phyloP scores from a whole-genome alignment of 2,888 invertebrate genomes.

The Spisula solida region DNA sequence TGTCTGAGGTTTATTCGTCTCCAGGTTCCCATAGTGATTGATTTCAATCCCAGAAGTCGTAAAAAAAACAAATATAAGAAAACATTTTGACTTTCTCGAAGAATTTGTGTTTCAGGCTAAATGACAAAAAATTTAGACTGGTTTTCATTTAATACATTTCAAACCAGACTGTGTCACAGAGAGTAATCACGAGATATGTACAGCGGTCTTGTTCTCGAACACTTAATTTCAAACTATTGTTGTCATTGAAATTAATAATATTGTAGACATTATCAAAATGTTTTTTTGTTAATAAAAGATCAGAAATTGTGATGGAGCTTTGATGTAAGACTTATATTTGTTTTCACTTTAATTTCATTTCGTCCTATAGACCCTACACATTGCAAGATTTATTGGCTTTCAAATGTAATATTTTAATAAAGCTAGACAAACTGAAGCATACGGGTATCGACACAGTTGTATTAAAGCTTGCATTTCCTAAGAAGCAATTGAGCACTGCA shows the following conservation, averaged over 20 bases:
- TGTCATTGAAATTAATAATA: background rate
- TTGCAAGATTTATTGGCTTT: no score
- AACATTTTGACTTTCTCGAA: background rate
- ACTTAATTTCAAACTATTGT: background rate
- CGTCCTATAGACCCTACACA: no score
- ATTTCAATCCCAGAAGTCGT: constrained; percentile 1
- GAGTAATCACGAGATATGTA: background rate
- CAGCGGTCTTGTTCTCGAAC: background rate
- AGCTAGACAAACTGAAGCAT: no score
- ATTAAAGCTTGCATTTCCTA: no score
- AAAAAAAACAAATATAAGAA: constrained; percentile 22
- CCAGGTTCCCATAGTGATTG: background rate
- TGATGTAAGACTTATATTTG: no score
- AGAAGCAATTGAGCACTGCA: no score
- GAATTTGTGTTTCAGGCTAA: background rate
- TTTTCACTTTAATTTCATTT: no score
- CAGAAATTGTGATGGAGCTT: no score
- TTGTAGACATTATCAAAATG: background rate
- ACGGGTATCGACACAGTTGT: no score
- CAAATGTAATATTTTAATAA: no score
- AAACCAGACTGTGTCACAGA: background rate
- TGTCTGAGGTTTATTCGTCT: constrained; percentile 15
- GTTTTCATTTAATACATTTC: background rate
- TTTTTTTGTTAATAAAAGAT: background rate
- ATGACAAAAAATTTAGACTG: background rate